These are phyloP conservation scores for Xerus inauris DNA, from an alignment of 2,113 vertebrate genomes.

Conservation along the genomic window DNA sequence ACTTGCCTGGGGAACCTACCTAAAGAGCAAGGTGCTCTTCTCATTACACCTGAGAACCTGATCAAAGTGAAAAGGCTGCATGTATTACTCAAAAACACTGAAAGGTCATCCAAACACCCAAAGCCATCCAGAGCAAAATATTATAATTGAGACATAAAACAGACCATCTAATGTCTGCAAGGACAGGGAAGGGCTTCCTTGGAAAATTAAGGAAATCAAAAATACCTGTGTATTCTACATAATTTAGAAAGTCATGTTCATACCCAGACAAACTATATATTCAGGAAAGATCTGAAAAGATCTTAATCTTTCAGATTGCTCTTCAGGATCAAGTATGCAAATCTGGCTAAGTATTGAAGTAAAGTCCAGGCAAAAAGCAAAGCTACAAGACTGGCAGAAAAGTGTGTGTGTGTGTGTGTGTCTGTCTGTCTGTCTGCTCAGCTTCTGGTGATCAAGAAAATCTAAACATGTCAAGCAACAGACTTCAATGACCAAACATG, in stretches of 20 bases:
- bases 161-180: background rate
- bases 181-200: background rate
- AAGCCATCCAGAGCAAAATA: background rate
- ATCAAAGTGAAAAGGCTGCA: background rate
- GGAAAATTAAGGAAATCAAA: conserved; percentile 2
- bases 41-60: background rate
- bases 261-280: background rate
- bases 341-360: background rate
- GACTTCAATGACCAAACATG: background rate
- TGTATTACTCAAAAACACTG: background rate
- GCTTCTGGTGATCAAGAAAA: background rate
- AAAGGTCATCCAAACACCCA: background rate
- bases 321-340: background rate
- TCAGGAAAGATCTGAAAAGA: background rate
- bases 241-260: background rate
- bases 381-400: background rate
- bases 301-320: background rate
- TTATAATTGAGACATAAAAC: conserved; percentile 16
- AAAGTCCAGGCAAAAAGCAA: background rate
- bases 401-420: background rate
- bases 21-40: background rate
- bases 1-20: background rate
- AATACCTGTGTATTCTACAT: background rate
- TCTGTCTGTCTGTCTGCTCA: background rate
- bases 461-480: background rate